phyloP scores from a whole-genome alignment of 2,888 invertebrate genomes.

The Nephrotoma appendiculata region DNA sequence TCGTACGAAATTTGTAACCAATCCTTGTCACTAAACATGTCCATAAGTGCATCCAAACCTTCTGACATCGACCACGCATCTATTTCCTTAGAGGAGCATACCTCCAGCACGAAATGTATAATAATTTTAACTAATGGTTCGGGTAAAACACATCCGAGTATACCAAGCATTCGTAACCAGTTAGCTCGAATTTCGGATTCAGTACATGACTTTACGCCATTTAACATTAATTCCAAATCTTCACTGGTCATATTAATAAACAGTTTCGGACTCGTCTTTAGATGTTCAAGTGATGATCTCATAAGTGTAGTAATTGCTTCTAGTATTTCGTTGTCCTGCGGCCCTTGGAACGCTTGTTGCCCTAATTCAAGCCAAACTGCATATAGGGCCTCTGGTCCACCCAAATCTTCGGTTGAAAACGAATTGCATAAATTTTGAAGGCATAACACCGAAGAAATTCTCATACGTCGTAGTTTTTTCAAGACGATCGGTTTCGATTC shows the following conservation, averaged over 20 bases:
- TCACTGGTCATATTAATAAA: slow-evolving; percentile 40
- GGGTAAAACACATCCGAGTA: slow-evolving; percentile 35
- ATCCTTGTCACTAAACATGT: slow-evolving; percentile 63
- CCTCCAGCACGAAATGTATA: slow-evolving; percentile 45
- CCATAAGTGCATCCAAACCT: slow-evolving; percentile 58
- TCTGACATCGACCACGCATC: slow-evolving; percentile 62
- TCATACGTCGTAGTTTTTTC: slow-evolving; percentile 39
- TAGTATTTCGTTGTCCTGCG: slow-evolving; percentile 37
- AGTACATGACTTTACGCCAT: slow-evolving; percentile 37
- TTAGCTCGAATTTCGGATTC: slow-evolving; percentile 42
- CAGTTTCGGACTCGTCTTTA: slow-evolving; percentile 36
- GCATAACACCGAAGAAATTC: slow-evolving; percentile 51
- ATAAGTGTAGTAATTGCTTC: slow-evolving; percentile 61
- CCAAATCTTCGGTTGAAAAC: slow-evolving; percentile 45
- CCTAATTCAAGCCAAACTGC: slow-evolving; percentile 52
- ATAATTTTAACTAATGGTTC: slow-evolving; percentile 29
- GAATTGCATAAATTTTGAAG: slow-evolving; percentile 52
- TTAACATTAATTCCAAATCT: slow-evolving; percentile 43
- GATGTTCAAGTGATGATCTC: slow-evolving; percentile 56
- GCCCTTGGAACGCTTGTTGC: slow-evolving; percentile 42
- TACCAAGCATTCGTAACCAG: slow-evolving; percentile 42
- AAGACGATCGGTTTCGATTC: slow-evolving; percentile 35
- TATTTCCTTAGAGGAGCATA: slow-evolving; percentile 37
- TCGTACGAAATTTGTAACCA: slow-evolving; percentile 48
- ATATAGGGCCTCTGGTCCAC: slow-evolving; percentile 45